Base-by-base conservation (phyloP, 2,797 vertebrate species). In the Euthynnus affinis region DNA sequence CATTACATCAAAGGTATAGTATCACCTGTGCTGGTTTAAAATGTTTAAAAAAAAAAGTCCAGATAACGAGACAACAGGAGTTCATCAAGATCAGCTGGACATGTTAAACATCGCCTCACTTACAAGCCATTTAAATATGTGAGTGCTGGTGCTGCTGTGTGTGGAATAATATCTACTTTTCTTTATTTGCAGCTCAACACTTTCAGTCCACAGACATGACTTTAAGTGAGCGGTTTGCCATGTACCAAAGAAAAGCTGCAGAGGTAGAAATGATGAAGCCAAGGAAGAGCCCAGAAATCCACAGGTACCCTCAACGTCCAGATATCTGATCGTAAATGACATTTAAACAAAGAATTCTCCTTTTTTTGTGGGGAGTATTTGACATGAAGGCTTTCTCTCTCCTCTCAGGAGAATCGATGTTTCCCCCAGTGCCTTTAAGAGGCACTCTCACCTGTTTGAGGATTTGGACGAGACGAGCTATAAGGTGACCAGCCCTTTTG, bases 341-440 rank as follows among this genome's bases (percentile, higher is more conserved):
- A 3, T 2, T 71, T 46, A 2, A 57, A 2, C 22, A 25, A 20
- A 52, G 2, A 23, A 12, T 60, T 34, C 2, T 60, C 2, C 5
- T 3, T 1, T 46, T 1, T 7, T 3, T 20, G n/a, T 22, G 4
- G 15, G 44, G 15, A 46, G 2, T 3, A 1, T 15, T 29, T 12
- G 22, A 89, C 77, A 0, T 29, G 0, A 13, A 22, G 7, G 0
- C 37, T 18, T 75, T 6, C 17, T 71, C 13, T 60, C 37, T 51
- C 75, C 9, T n/a, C 72, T 32, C 56, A 99, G 98, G 98, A 97
- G 98, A 96, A 99, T 99, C 94, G 98, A 99, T 96, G 97, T 99
- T 95, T 99, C 98, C 94, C 98, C 98, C 95, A 99, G 98, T 98
- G 98, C 97, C 92, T 99, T 99, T 97, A 99, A 98, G 96, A 99